Percentiles rank a stretch among this genome's conserved stretches.
phyloP scores from a whole-genome alignment of 2,797 vertebrate species.

The Mus caroli region DNA sequence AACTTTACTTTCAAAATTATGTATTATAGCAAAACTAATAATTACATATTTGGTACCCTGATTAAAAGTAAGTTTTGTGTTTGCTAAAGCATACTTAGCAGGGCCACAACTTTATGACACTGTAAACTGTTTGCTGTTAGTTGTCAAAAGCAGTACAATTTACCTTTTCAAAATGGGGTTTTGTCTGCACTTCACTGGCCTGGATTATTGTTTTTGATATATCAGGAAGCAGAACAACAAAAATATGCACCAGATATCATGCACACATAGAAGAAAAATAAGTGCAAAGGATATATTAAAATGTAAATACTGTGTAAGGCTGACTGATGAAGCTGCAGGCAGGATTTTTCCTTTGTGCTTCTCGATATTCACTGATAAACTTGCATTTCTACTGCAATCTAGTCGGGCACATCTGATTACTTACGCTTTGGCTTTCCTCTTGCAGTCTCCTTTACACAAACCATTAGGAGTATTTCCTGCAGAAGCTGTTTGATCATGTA shows the following conservation, averaged over 20 bases:
- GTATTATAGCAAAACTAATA: constrained; percentile 33
- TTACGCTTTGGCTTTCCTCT: constrained; percentile 34
- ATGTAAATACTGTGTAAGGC: constrained; percentile 43
- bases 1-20: constrained; percentile 45
- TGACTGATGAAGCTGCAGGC: constrained; percentile 32
- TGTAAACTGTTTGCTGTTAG: constrained; percentile 37
- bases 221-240: constrained; percentile 21
- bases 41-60: constrained; percentile 63
- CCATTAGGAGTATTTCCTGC: background rate
- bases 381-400: constrained; percentile 31
- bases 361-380: constrained; percentile 34
- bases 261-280: background rate
- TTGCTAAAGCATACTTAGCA: constrained; percentile 49
- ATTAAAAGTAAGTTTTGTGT: constrained; percentile 47
- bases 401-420: constrained; percentile 28
- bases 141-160: constrained; percentile 54
- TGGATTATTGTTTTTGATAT: constrained; percentile 32
- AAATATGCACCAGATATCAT: background rate
- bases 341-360: constrained; percentile 27
- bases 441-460: constrained; percentile 49
- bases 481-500: constrained; percentile 52
- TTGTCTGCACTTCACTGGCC: constrained; percentile 8
- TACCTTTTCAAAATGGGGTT: constrained; percentile 50
- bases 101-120: background rate
- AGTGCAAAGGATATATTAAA: constrained; percentile 14